Conservation (phyloP, 2,113 vertebrate genomes). For the Todiramphus saurophagus region DNA sequence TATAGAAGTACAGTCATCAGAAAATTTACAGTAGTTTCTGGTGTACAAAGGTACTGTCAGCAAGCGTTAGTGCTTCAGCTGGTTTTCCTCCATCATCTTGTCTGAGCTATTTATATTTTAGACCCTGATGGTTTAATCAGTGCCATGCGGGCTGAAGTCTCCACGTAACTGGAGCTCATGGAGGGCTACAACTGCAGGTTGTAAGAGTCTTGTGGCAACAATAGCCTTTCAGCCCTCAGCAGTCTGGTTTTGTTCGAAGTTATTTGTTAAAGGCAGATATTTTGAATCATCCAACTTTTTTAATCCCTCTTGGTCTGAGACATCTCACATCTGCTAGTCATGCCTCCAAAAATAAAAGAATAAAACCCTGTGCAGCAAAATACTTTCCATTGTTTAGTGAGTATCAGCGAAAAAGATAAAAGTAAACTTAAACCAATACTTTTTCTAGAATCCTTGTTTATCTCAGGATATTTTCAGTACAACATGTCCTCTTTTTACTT, state of each 20-base stretch:
- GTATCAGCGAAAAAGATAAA: neutral
- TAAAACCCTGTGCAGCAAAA: neutral
- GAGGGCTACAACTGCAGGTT: neutral
- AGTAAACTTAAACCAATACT: neutral
- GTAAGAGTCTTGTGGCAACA: neutral
- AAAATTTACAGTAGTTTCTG: neutral
- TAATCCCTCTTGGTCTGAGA: neutral
- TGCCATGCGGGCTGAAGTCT: neutral
- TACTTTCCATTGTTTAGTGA: neutral
- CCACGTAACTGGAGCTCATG: neutral
- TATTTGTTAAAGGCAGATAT: neutral
- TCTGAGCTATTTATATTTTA: conserved; percentile 12
- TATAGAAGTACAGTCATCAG: neutral
- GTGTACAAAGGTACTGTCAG: neutral
- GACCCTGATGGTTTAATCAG: neutral
- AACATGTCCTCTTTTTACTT: neutral
- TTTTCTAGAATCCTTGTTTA: conserved; percentile 7
- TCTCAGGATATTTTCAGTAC: neutral
- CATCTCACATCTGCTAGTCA: accelerated
- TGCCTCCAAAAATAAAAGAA: neutral
- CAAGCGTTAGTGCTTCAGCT: neutral
- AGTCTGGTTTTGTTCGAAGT: neutral
- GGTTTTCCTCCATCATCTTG: neutral
- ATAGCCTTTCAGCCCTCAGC: neutral
- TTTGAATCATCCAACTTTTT: neutral